Base-by-base conservation (phyloP, 2,888 invertebrate genomes). In the Dexiosoma caninum region DNA sequence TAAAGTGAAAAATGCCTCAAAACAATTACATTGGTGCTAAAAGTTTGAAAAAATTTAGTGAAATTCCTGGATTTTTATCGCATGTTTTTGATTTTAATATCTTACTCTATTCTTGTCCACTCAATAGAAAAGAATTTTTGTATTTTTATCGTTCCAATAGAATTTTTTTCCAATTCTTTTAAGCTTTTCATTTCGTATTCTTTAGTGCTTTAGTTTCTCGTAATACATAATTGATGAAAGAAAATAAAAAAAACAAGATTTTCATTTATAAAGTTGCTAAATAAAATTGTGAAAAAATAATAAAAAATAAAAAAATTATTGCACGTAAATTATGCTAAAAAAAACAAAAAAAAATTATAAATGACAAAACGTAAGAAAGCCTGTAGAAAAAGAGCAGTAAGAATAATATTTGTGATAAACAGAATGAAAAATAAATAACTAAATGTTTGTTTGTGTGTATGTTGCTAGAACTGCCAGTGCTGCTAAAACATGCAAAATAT, bases 71-170 rank as follows among this genome's bases (percentile, higher is more conserved):
- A 49, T 57, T 59, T 49, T 21, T n/a, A 49, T 59, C 40, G 51
- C 40, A 75, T 67, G 37, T 67, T 67, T 59, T 67, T 35, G n/a
- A 35, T 23, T 62, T 37, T 23, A 46, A 32, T 70, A 55, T 37
- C 30, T 37, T 23, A 14, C 21, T 49, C 9, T 42, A 40, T 57
- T 71, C 70, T 64, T 64, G 66, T 66, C 66, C 46, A 77, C 67
- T 72, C 62, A 67, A 80, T 67, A 67, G 67, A 76, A 81, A 81
- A 76, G 80, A 80, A 80, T 76, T 80, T 69, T 49, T 55, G 40
- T 60, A 9, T 30, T 27, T 32, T 40, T 59, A 14, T 35, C n/a
- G n/a, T 55, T 69, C 14, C n/a, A 62, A 30, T 53, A 51, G 37
- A 37, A 23, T n/a, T n/a, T 23, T 46, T 57, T 37, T 55, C 9